Percentiles rank a stretch among this genome's conserved stretches.
Evolutionary conservation across 2,888 invertebrate species (phyloP).

Genomic region (Proisotoma minuta): DNA sequence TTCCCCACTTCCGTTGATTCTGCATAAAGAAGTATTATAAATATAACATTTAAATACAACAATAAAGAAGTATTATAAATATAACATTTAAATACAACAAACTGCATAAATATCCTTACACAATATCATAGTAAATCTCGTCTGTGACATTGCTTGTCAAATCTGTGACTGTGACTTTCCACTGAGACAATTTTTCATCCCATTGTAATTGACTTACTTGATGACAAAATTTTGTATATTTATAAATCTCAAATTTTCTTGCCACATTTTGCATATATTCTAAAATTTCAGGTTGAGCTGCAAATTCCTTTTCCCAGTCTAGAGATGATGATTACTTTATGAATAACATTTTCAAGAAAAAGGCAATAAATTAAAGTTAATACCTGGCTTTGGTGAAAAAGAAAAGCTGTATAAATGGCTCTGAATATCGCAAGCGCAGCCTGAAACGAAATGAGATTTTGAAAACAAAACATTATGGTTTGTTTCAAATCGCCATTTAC

Average conservation of each 20-base stretch:
- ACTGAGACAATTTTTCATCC: conserved; percentile 29
- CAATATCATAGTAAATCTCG: conserved; percentile 22
- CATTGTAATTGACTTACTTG: conserved; percentile 20
- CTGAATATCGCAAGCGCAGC: conserved; percentile 20
- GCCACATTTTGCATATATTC: conserved; percentile 33
- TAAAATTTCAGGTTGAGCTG: conserved; percentile 32
- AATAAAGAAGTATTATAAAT: too few species aligned
- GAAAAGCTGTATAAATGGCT: conserved; percentile 27
- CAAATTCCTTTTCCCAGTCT: conserved; percentile 35
- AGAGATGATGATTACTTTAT: neutral
- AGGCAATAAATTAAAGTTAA: too few species aligned
- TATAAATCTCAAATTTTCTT: conserved; percentile 32
- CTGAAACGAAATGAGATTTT: too few species aligned
- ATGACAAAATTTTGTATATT: conserved; percentile 27
- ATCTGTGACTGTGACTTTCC: conserved; percentile 12
- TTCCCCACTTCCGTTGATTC: conserved; percentile 24
- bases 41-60: too few species aligned
- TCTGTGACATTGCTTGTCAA: neutral
- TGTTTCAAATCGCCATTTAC: too few species aligned
- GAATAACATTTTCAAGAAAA: too few species aligned
- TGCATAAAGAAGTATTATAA: too few species aligned
- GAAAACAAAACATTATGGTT: too few species aligned
- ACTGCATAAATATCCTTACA: too few species aligned
- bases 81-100: too few species aligned
- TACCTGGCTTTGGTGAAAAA: conserved; percentile 27